These are phyloP conservation scores for Oryzias sinensis DNA, from an alignment of 2,797 vertebrate genomes.

Conservation along the genomic window DNA sequence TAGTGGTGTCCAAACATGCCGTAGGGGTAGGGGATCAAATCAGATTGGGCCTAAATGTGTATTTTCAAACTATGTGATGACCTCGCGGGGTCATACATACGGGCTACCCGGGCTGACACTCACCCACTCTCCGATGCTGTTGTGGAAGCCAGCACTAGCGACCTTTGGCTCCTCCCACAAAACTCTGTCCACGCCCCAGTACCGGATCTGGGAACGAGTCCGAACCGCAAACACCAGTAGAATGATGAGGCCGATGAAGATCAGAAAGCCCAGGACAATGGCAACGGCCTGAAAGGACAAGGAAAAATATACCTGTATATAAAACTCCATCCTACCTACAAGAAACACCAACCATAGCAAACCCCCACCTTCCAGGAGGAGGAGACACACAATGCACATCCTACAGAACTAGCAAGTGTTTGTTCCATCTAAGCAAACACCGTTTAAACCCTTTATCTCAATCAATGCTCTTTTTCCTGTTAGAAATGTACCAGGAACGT, in stretches of 20 bases:
- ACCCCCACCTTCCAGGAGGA: background rate
- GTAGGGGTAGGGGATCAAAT: no score
- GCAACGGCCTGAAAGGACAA: constrained; percentile 80
- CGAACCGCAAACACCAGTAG: constrained; percentile 87
- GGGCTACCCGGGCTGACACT: constrained; percentile 52
- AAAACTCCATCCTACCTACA: constrained; percentile 4
- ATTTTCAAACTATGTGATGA: no score
- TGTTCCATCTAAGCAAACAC: no score
- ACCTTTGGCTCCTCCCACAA: constrained; percentile 85
- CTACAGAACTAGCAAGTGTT: no score
- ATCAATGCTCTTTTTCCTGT: no score
- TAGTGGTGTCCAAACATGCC: no score
- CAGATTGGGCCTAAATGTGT: no score
- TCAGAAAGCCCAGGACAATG: constrained; percentile 85
- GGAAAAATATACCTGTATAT: background rate
- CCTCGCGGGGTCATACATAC: no score
- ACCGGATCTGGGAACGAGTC: constrained; percentile 80
- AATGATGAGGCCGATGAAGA: constrained; percentile 84
- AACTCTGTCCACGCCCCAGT: constrained; percentile 78
- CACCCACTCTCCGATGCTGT: constrained; percentile 88
- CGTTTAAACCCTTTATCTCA: no score
- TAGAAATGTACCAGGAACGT: no score
- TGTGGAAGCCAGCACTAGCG: constrained; percentile 61
- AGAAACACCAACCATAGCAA: background rate
- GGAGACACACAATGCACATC: no score